Evolutionary conservation across 1,140 invertebrate genomes (phyloP).

Genomic region (Zaprionus inermis): DNA sequence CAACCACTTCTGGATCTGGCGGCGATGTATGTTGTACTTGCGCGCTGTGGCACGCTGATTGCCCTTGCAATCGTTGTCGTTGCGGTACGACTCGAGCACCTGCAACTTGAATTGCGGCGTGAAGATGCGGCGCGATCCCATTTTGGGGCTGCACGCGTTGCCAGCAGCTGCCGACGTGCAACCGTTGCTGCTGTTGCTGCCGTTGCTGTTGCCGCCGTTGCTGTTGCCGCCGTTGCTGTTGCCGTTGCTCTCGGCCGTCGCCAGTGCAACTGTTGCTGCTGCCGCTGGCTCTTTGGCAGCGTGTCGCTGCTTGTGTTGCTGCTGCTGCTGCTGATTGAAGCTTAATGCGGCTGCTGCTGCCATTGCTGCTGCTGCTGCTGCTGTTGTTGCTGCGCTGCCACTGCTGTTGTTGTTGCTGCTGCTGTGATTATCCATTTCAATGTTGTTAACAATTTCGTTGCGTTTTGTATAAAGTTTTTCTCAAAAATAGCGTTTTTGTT

Average conservation of each 20-base stretch:
- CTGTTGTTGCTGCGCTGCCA: constrained; percentile 32
- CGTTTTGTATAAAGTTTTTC: constrained; percentile 9
- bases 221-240: constrained; percentile 16
- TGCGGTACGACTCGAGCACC: constrained; percentile 93
- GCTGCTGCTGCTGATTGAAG: constrained; percentile 26
- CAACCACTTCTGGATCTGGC: constrained; percentile 95
- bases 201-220: constrained; percentile 15
- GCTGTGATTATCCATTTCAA: constrained; percentile 7
- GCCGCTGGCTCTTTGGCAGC: constrained; percentile 23
- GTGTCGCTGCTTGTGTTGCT: constrained; percentile 11
- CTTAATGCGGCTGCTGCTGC: constrained; percentile 15
- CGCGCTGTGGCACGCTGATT: constrained; percentile 93
- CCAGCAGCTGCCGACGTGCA: constrained; percentile 12
- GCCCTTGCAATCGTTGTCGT: constrained; percentile 92
- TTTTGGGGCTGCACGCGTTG: constrained; percentile 84
- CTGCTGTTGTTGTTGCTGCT: constrained; percentile 9
- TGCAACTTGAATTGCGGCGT: constrained; percentile 93
- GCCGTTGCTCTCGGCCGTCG: constrained; percentile 33
- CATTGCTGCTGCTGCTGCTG: constrained; percentile 21
- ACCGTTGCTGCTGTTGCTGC: constrained; percentile 9
- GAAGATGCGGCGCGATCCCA: constrained; percentile 92
- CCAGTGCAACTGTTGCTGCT: constrained; percentile 27
- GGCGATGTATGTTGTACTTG: constrained; percentile 93
- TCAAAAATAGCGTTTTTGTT: constrained; percentile 24
- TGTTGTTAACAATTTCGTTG: constrained; percentile 35